phyloP scores from a whole-genome alignment of 2,888 invertebrate species.

The Catocala nupta region DNA sequence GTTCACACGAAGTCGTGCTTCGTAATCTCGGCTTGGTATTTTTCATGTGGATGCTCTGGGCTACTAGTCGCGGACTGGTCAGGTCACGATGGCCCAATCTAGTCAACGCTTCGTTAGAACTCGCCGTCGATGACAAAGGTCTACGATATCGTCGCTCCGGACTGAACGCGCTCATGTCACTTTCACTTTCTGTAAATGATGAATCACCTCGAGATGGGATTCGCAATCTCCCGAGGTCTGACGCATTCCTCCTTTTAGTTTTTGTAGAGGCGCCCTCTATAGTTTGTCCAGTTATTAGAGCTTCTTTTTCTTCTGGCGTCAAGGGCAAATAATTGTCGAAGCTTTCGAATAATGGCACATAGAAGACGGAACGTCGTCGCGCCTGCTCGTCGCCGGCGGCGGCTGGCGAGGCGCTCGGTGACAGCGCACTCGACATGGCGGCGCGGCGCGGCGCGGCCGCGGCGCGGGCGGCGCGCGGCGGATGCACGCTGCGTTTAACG shows the following conservation, averaged over 20 bases:
- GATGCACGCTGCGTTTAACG: conserved; percentile 78
- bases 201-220: conserved; percentile 72
- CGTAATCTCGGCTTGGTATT: conserved; percentile 76
- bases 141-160: conserved; percentile 76
- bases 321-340: conserved; percentile 87
- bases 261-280: conserved; percentile 62
- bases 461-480: conserved; percentile 61
- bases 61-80: conserved; percentile 77
- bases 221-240: conserved; percentile 67
- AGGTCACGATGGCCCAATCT: conserved; percentile 77
- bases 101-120: conserved; percentile 79
- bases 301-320: conserved; percentile 81
- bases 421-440: conserved; percentile 78
- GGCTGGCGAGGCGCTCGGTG: conserved; percentile 69
- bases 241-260: conserved; percentile 71
- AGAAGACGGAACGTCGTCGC: conserved; percentile 91
- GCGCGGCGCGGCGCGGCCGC: conserved; percentile 47
- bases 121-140: conserved; percentile 78
- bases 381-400: conserved; percentile 82
- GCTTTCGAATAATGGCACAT: conserved; percentile 90
- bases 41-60: conserved; percentile 71
- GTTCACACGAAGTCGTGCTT: conserved; percentile 81
- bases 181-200: conserved; percentile 82
- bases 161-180: conserved; percentile 77
- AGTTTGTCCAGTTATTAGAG: conserved; percentile 74